These are phyloP conservation scores for Lissonota sp. DNA, from an alignment of 2,888 invertebrate genomes.

Conservation along the genomic window DNA sequence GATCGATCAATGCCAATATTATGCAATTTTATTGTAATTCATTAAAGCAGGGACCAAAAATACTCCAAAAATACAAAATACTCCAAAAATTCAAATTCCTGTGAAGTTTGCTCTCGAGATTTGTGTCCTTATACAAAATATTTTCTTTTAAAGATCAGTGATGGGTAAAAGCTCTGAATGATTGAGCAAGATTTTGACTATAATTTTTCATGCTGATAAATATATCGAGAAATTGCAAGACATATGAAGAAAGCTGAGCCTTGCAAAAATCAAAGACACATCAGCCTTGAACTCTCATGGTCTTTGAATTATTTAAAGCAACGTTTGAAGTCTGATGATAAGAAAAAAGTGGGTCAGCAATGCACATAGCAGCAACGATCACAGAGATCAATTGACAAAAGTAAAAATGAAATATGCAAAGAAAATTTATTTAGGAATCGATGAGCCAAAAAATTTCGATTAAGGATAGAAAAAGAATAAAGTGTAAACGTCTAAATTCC, in stretches of 20 bases:
- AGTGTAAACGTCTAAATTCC: no score
- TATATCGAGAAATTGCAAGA: conserved; percentile 3
- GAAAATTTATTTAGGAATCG: no score
- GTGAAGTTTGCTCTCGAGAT: neutral
- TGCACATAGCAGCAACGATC: no score
- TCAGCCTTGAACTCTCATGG: conserved; percentile 15
- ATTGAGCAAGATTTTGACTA: no score
- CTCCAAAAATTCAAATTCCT: conserved; percentile 25
- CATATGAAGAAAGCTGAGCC: conserved; percentile 7
- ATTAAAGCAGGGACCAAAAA: neutral
- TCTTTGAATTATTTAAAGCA: conserved; percentile 21
- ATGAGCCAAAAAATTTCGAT: no score
- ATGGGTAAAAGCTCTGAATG: neutral
- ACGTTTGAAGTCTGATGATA: conserved; percentile 46
- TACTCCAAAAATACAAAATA: no score
- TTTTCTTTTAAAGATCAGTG: no score
- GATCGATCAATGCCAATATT: neutral
- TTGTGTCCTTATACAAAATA: conserved; percentile 31
- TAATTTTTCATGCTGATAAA: conserved; percentile 1
- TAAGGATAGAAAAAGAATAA: no score
- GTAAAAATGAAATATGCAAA: no score
- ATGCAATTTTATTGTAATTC: neutral
- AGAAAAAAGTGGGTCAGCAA: conserved; percentile 46
- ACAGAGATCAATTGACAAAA: no score
- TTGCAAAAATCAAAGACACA: neutral